Evolutionary conservation across 2,888 invertebrate genomes (phyloP).

Genomic region (Spicauda simplicius): DNA sequence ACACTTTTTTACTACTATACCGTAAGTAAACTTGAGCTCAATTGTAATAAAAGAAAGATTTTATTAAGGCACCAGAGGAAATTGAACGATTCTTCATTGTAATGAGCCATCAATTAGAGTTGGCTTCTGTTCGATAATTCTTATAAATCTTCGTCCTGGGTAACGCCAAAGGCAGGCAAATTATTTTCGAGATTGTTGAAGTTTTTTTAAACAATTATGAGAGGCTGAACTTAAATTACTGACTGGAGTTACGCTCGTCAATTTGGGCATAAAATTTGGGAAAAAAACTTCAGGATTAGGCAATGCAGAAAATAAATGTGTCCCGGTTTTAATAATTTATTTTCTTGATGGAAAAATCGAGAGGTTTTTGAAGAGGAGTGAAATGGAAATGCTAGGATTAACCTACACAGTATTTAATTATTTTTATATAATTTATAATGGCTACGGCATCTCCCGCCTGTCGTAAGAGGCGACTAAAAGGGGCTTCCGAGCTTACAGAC

Average conservation of each 20-base stretch:
- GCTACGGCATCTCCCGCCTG: too few species aligned
- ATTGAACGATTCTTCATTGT: slow-evolving; percentile 3
- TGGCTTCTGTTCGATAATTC: slow-evolving; percentile 6
- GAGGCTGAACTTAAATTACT: slow-evolving; percentile 17
- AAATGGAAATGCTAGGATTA: too few species aligned
- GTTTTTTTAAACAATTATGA: slow-evolving; percentile 10
- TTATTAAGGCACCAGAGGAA: slow-evolving; percentile 1
- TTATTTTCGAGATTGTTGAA: slow-evolving; percentile 21
- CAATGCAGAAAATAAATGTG: too few species aligned
- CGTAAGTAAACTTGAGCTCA: not conserved
- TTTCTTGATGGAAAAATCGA: too few species aligned
- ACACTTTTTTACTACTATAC: not conserved
- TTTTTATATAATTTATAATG: too few species aligned
- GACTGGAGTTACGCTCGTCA: slow-evolving; percentile 1
- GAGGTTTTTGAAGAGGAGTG: too few species aligned
- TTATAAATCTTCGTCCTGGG: slow-evolving; percentile 1
- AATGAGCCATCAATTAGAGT: slow-evolving; percentile 21
- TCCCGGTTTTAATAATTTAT: too few species aligned
- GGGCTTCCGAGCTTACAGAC: too few species aligned
- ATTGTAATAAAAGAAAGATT: not conserved
- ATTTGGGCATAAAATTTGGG: not conserved
- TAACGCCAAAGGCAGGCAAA: slow-evolving; percentile 17
- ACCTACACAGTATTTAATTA: too few species aligned
- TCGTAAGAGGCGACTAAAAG: too few species aligned
- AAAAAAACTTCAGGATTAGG: not conserved